Percentiles rank a stretch among this genome's conserved stretches.
phyloP scores from a whole-genome alignment of 2,113 vertebrate genomes.

The Lepidiolamprologus cunningtoni region DNA sequence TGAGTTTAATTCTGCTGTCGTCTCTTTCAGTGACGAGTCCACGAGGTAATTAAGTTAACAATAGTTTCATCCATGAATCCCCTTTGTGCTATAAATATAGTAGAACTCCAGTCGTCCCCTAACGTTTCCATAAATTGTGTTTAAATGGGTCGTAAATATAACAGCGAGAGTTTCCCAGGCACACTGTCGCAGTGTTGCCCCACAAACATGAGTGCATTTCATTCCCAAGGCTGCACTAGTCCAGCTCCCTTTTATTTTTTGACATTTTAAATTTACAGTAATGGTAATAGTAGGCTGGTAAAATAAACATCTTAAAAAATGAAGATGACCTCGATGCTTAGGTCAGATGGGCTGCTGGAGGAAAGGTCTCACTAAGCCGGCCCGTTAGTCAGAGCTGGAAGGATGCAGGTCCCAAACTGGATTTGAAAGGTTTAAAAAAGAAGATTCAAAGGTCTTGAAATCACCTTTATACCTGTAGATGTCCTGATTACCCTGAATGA shows the following conservation, averaged over 20 bases:
- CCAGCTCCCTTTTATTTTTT: neutral
- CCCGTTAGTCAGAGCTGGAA: neutral
- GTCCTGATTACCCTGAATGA: neutral
- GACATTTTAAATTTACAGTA: neutral
- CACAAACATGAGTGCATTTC: neutral
- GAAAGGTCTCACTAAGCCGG: neutral
- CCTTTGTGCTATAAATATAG: neutral
- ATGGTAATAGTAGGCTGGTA: neutral
- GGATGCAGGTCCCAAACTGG: neutral
- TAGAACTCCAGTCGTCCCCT: neutral
- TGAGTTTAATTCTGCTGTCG: neutral
- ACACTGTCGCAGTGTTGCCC: neutral
- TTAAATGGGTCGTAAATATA: neutral
- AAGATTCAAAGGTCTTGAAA: neutral
- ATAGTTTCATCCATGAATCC: neutral
- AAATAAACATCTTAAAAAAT: neutral
- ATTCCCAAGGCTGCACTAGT: neutral
- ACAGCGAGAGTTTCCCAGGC: neutral
- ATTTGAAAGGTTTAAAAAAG: neutral
- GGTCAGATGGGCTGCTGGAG: neutral
- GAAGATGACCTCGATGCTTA: neutral
- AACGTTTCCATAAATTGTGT: neutral
- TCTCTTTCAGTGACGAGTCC: constrained; percentile 37
- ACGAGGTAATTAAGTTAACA: constrained; percentile 27
- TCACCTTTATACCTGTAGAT: neutral